Conservation (phyloP, 2,113 vertebrate species). For the Pygoscelis adeliae region DNA sequence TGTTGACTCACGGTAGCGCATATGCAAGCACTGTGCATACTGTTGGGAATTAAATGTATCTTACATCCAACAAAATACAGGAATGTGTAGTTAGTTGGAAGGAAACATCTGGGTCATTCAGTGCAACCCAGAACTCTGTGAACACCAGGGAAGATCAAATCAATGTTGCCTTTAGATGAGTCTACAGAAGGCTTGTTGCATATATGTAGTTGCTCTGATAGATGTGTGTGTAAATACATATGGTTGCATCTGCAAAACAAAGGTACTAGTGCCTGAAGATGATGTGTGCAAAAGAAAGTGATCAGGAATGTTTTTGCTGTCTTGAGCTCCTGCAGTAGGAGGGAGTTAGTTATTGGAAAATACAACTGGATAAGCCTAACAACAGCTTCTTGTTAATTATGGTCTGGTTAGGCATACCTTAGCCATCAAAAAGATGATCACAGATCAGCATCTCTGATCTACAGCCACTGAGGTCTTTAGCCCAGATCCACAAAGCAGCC, state of each 20-base stretch:
- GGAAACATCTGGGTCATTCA: not conserved
- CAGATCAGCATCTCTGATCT: not conserved
- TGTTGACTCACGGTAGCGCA: not conserved
- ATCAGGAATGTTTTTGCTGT: not conserved
- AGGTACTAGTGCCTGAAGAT: not conserved
- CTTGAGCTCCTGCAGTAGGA: not conserved
- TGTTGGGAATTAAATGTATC: not conserved
- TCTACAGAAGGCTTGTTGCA: not conserved
- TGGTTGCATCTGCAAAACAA: not conserved
- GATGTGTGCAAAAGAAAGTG: not conserved
- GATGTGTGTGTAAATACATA: fast-evolving
- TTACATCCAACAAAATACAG: not conserved
- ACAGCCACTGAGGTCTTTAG: not conserved
- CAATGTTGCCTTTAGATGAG: not conserved
- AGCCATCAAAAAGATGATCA: not conserved
- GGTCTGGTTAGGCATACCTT: not conserved
- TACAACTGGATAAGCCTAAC: not conserved
- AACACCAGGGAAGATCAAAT: not conserved
- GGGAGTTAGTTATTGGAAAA: not conserved
- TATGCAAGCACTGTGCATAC: not conserved
- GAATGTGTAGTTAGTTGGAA: not conserved
- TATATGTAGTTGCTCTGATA: not conserved
- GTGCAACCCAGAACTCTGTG: not conserved
- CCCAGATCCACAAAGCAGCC: not conserved
- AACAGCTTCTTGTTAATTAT: not conserved